Percentiles rank a stretch among this genome's conserved stretches.
phyloP scores from a whole-genome alignment of 2,888 invertebrate genomes.

The Metacarcinus magister region DNA sequence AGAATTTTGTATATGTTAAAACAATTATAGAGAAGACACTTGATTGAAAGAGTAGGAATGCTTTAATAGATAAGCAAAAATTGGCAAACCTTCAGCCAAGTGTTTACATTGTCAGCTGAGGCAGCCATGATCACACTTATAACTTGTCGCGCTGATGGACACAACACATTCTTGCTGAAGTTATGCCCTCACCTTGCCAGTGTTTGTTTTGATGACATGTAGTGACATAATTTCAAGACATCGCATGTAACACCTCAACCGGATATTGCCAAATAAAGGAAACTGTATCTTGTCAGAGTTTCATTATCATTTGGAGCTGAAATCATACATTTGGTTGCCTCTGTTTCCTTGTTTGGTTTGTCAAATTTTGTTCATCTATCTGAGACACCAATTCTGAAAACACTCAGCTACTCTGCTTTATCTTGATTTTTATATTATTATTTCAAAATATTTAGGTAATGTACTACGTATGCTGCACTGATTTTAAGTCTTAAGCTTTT shows the following conservation, averaged over 20 bases:
- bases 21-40: slow-evolving; percentile 38
- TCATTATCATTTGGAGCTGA: slow-evolving; percentile 73
- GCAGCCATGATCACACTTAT: slow-evolving; percentile 82
- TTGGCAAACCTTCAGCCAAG: slow-evolving; percentile 81
- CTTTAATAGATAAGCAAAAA: slow-evolving; percentile 80
- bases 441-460: slow-evolving; percentile 22
- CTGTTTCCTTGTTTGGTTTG: slow-evolving; percentile 81
- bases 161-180: slow-evolving; percentile 77
- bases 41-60: slow-evolving; percentile 70
- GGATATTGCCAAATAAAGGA: slow-evolving; percentile 80
- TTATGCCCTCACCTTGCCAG: slow-evolving; percentile 72
- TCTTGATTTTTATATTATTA: slow-evolving; percentile 56
- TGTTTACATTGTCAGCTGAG: slow-evolving; percentile 81
- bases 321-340: slow-evolving; percentile 78
- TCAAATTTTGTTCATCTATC: slow-evolving; percentile 81
- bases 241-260: slow-evolving; percentile 74
- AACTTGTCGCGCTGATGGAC: slow-evolving; percentile 73
- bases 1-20: slow-evolving; percentile 72
- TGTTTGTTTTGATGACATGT: slow-evolving; percentile 76
- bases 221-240: slow-evolving; percentile 67
- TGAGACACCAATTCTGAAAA: slow-evolving; percentile 55
- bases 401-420: slow-evolving; percentile 49
- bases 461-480: slow-evolving; percentile 28
- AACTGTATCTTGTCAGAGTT: slow-evolving; percentile 72
- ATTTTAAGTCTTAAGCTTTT: background rate